These are phyloP conservation scores for Luidia sarsii DNA, from an alignment of 53 echinoderm and acorn worm species.

Conservation along the genomic window DNA sequence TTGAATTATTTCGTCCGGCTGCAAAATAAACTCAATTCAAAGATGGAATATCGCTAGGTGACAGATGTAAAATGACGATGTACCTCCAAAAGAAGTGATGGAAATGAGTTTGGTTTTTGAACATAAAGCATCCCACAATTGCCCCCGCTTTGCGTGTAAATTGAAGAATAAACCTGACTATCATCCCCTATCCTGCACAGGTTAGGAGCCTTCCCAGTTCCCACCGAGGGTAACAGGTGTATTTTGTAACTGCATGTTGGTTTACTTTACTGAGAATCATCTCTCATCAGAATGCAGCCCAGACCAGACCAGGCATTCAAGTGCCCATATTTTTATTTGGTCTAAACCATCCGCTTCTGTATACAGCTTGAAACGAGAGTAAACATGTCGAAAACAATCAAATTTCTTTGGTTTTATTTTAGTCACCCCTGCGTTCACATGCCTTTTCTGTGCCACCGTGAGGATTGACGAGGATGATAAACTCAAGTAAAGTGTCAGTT, in stretches of 20 bases:
- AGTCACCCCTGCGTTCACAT: slow-evolving; percentile 10
- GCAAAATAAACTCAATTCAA: too few relatives aligned
- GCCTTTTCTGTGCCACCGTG: slow-evolving; percentile 1
- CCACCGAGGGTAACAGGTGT: slow-evolving; percentile 30
- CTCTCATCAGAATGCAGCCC: slow-evolving; percentile 15
- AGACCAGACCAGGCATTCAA: neutral
- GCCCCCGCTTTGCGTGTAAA: too few relatives aligned
- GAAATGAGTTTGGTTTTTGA: too few relatives aligned
- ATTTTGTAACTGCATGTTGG: slow-evolving; percentile 31
- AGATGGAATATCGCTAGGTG: too few relatives aligned
- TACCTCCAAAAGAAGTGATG: too few relatives aligned
- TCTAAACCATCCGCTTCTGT: neutral
- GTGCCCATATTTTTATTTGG: slow-evolving; percentile 38
- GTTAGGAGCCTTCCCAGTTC: neutral
- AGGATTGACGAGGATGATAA: slow-evolving; percentile 34
- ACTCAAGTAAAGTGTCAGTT: too few relatives aligned
- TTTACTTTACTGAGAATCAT: slow-evolving; percentile 36
- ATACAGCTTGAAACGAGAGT: slow-evolving; percentile 1
- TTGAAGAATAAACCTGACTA: too few relatives aligned
- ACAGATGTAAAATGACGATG: too few relatives aligned
- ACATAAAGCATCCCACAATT: too few relatives aligned
- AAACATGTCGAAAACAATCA: slow-evolving; percentile 21
- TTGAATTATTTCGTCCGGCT: too few relatives aligned
- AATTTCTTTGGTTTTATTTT: too few relatives aligned
- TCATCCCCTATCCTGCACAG: too few relatives aligned